Base-by-base conservation (phyloP, 2,888 invertebrate genomes). In the Lypha dubia region DNA sequence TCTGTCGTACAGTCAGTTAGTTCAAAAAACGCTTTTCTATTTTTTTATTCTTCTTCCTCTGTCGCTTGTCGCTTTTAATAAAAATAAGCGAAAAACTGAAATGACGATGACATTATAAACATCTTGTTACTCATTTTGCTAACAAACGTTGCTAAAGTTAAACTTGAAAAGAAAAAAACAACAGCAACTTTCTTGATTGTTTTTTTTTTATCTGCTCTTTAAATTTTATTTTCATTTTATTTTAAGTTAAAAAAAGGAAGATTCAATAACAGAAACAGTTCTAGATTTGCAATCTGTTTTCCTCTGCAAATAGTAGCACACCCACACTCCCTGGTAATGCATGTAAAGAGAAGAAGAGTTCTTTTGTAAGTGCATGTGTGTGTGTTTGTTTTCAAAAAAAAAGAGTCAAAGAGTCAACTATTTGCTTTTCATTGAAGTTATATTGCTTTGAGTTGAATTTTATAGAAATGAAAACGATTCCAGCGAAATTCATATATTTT, bases 51-150 rank as follows among this genome's bases (percentile, higher is more conserved):
- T 53, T 11, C 22, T 35, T 46, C 49, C 58, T 9, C n/a, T 20
- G 17, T 11, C 58, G 17, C 32, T 58, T 20, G 17, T 11, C 58
- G 17, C 32, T 58, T 35, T 32, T 35, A 74, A 49, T n/a, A 79
- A 79, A 73, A 67, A 56, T 70, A 70, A 82, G 70, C 75, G 75
- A 62, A 75, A 62, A 75, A 79, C 28, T 79, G 46, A 75, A 68
- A 81, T 75, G 80, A 75, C 63, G 75, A 75, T 76, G 81, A 82
- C 81, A 82, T 76, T 82, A 76, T 70, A 82, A 82, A 82, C 81
- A 82, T 82, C 81, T 82, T 82, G 75, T 82, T 82, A 76, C 75
- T 82, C 70, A 76, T 76, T 75, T 82, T 49, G 75, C 63, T 70
- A 76, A 70, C 32, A 65, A 76, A 82, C 67, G 41, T 46, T 46